Percentiles rank a stretch among this genome's conserved stretches.
These are phyloP conservation scores for Nymphalis polychloros DNA, from an alignment of 2,888 invertebrate genomes.

Conservation along the genomic window DNA sequence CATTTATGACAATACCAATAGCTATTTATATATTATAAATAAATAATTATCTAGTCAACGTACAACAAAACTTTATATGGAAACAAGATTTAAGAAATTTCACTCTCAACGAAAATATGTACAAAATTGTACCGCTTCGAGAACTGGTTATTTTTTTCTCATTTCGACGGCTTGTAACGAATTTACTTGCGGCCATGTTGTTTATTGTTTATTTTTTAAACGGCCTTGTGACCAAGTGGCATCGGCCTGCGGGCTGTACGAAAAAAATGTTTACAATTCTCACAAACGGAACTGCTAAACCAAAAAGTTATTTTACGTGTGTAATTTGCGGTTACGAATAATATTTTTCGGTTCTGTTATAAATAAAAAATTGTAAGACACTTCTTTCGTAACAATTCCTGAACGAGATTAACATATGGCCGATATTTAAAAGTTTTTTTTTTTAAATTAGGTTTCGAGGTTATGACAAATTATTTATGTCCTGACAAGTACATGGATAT, in stretches of 20 bases:
- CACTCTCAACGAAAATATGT: conserved; percentile 52
- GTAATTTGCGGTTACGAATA: conserved; percentile 35
- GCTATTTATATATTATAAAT: too few species aligned
- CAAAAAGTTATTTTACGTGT: conserved; percentile 29
- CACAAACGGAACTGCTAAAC: conserved; percentile 27
- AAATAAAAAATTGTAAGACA: conserved; percentile 19
- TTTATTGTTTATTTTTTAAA: conserved; percentile 52
- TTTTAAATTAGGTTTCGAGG: conserved; percentile 44
- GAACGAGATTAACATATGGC: conserved; percentile 57
- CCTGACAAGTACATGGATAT: neutral
- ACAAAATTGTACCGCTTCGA: conserved; percentile 51
- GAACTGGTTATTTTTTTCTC: conserved; percentile 48
- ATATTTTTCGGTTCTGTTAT: conserved; percentile 7
- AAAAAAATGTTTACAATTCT: conserved; percentile 25
- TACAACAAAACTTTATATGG: conserved; percentile 8
- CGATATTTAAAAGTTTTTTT: conserved; percentile 42
- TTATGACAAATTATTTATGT: conserved; percentile 23
- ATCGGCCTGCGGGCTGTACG: conserved; percentile 49
- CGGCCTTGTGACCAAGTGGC: conserved; percentile 68
- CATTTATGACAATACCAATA: too few species aligned
- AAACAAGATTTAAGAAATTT: conserved; percentile 26
- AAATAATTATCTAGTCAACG: neutral
- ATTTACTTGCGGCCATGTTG: conserved; percentile 52
- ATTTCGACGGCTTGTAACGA: conserved; percentile 44
- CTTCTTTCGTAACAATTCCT: conserved; percentile 32